Conservation (phyloP, 1,140 invertebrate species). For the Zaprionus ornatus region DNA sequence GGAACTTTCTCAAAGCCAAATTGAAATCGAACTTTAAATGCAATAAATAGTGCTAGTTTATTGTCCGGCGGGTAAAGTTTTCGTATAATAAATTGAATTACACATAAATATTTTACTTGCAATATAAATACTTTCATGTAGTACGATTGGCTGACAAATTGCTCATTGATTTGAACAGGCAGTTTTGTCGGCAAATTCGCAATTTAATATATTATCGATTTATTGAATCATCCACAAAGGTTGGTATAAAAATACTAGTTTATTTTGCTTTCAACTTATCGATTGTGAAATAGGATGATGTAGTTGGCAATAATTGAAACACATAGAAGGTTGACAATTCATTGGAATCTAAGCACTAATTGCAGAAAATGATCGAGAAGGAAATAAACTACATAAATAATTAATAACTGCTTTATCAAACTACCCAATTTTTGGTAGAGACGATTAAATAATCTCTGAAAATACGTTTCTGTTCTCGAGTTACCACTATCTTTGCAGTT, state of each 20-base stretch:
- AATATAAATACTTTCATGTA: background rate
- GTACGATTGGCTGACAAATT: background rate
- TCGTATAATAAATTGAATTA: background rate
- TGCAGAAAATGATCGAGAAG: background rate
- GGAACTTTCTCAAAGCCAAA: background rate
- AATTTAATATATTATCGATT: background rate
- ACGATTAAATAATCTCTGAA: background rate
- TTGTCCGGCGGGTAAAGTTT: background rate
- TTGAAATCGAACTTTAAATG: conserved; percentile 3
- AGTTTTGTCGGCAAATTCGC: background rate
- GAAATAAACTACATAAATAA: background rate
- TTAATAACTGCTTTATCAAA: background rate
- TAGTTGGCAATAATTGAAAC: background rate
- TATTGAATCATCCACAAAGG: background rate
- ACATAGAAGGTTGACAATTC: background rate
- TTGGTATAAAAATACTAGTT: background rate
- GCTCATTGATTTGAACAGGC: background rate
- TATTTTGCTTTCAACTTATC: background rate
- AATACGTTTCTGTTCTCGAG: background rate
- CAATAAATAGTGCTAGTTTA: background rate
- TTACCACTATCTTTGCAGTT: background rate
- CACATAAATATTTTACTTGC: background rate
- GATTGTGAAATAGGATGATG: background rate
- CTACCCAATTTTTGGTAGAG: too few relatives aligned
- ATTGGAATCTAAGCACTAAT: background rate